Evolutionary conservation across 2,797 vertebrate species (phyloP), one percentile per base, ranked within the genome.

Genomic region (Lagodon rhomboides): DNA sequence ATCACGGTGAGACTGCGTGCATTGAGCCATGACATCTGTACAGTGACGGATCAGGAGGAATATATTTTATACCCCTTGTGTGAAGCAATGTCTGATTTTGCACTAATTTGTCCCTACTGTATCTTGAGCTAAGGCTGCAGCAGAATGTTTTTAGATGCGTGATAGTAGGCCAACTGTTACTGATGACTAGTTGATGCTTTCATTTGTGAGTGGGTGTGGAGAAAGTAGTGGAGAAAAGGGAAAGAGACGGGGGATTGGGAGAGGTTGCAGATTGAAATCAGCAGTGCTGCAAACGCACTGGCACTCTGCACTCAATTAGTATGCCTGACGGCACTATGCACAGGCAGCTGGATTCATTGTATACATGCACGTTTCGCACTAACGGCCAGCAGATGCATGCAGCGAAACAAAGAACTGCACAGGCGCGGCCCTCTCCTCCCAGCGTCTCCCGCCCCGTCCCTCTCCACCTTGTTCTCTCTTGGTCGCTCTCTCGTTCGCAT

Each of bases 311-410:
- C 71, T 83, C 85, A 77, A 89, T 94, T 92, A 88, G 89, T 91
- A 94, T 93, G 87, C 91, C 84, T 85, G 87, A 83, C 81, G 75
- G 87, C 86, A 58, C 72, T 15, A 43, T 38, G 61, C 81, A 51
- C 78, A 12, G 34, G 90, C 89, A 92, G 85, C 88, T 91, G 85
- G 84, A 90, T 87, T 87, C 83, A 85, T 82, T 76, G 89, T 80
- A 73, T 61, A 82, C 72, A 75, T 58, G 75, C 86, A 80, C 34
- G 59, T 81, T 80, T 81, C 75, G 86, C 44, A 69, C 63, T 51
- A 85, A 89, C 68, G 50, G 61, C 83, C 67, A 18, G 47, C 5
- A 1, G 86, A 73, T 63, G 49, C 77, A 17, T 53, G 54, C 55
- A 53, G 77, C 75, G 70, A 73, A 79, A 91, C 86, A 85, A 75